phyloP scores from a whole-genome alignment of 2,888 invertebrate species.

The Nymphalis c-album region DNA sequence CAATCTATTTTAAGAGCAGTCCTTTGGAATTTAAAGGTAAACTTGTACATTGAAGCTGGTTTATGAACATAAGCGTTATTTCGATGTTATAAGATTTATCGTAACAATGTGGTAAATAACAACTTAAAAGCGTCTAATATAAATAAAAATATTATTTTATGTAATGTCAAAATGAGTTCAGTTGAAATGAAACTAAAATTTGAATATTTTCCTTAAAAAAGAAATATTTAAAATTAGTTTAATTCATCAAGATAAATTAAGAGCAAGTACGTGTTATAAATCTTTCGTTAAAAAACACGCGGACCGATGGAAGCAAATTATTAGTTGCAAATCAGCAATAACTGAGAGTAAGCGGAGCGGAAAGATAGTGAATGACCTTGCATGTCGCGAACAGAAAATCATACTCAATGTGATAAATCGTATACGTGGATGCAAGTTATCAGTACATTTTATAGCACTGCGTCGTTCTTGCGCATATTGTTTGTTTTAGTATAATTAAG shows the following conservation, averaged over 20 bases:
- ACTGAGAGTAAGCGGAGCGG: conserved; percentile 33
- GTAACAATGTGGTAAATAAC: neutral
- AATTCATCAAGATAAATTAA: too few species aligned
- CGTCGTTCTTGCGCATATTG: neutral
- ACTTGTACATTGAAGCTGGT: conserved; percentile 1
- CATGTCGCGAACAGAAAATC: conserved; percentile 38
- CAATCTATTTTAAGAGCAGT: neutral
- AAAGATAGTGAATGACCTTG: conserved; percentile 37
- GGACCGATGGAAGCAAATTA: neutral
- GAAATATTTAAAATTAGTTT: too few species aligned
- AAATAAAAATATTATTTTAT: too few species aligned
- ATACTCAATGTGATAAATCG: neutral
- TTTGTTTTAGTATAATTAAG: neutral
- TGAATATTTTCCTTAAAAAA: too few species aligned
- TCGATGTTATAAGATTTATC: neutral
- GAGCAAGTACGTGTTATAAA: too few species aligned
- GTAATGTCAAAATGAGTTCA: too few species aligned
- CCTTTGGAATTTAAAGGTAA: neutral
- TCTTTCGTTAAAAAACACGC: too few species aligned
- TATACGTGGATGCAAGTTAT: neutral
- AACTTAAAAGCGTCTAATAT: too few species aligned
- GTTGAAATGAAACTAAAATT: too few species aligned
- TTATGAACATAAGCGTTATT: neutral
- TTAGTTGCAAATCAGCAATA: conserved; percentile 27
- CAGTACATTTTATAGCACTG: neutral